A percentile compares a stretch with the other conserved stretches of the same genome.
Conservation (phyloP, 2,888 invertebrate species). For the Eilema griseolum region DNA sequence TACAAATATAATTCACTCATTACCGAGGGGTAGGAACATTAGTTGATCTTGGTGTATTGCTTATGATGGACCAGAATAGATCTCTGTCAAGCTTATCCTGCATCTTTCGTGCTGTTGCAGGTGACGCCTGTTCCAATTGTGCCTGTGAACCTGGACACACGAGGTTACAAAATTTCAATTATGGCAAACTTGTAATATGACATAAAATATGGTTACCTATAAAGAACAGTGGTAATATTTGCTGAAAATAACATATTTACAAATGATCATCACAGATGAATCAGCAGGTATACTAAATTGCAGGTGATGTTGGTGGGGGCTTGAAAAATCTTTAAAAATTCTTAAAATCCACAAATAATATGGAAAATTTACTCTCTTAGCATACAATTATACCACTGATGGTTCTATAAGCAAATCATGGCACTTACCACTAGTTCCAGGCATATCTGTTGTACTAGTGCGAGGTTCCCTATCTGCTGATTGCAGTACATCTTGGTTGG, state of each 20-base stretch:
- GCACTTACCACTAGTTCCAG: conserved; percentile 57
- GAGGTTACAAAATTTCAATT: conserved; percentile 6
- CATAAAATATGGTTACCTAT: neutral
- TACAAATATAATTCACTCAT: conserved; percentile 19
- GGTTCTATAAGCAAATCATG: neutral
- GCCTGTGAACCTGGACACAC: conserved; percentile 31
- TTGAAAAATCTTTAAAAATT: too few species aligned
- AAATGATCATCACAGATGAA: too few species aligned
- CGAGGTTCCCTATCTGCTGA: conserved; percentile 46
- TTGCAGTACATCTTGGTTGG: conserved; percentile 31
- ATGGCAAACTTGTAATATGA: neutral
- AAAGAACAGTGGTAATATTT: neutral
- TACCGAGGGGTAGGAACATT: conserved; percentile 1
- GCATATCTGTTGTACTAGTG: conserved; percentile 49
- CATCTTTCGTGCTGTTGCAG: conserved; percentile 31
- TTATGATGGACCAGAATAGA: conserved; percentile 63
- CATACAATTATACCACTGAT: neutral
- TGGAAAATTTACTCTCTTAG: neutral
- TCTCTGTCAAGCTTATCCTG: conserved; percentile 56
- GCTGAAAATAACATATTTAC: too few species aligned
- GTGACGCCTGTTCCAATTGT: conserved; percentile 24
- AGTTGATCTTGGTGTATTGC: conserved; percentile 41
- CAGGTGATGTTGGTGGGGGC: neutral
- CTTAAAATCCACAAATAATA: too few species aligned
- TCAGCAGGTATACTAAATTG: neutral